A percentile compares a stretch with the other conserved stretches of the same genome.
These are phyloP conservation scores for Wasmannia auropunctata DNA, from an alignment of 1,140 invertebrate species.

Conservation along the genomic window DNA sequence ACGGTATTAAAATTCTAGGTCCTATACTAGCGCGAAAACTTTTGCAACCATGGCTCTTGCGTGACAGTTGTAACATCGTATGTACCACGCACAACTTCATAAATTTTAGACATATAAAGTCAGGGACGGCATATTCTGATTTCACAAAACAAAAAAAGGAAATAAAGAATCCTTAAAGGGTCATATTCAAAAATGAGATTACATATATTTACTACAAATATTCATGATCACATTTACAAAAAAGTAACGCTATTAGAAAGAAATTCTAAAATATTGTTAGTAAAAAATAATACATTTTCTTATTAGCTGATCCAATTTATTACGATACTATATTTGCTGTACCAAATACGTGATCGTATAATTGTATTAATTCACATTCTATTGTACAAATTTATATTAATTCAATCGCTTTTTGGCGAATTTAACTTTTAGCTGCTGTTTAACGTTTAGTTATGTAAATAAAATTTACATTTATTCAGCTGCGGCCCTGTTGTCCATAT, in stretches of 20 bases:
- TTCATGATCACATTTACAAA: neutral
- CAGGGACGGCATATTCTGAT: neutral
- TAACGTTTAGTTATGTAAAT: neutral
- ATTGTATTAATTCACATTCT: too few relatives aligned
- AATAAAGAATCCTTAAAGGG: neutral
- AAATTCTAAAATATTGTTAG: neutral
- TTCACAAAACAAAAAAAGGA: neutral
- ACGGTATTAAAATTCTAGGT: neutral
- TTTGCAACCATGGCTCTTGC: neutral
- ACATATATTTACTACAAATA: neutral
- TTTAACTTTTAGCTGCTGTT: neutral
- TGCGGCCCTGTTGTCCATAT: slow-evolving; percentile 17
- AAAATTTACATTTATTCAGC: neutral
- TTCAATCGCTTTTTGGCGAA: neutral
- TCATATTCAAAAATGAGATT: neutral
- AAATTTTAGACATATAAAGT: neutral
- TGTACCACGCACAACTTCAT: neutral
- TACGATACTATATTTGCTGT: neutral
- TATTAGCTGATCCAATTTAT: neutral
- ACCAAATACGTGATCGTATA: too few relatives aligned
- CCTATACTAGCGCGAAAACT: neutral
- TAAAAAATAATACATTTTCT: neutral
- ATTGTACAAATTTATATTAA: neutral
- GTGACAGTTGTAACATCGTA: neutral
- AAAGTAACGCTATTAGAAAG: neutral